Evolutionary conservation across 2,113 vertebrate species (phyloP).

Genomic region (Dipodomys ordii): DNA sequence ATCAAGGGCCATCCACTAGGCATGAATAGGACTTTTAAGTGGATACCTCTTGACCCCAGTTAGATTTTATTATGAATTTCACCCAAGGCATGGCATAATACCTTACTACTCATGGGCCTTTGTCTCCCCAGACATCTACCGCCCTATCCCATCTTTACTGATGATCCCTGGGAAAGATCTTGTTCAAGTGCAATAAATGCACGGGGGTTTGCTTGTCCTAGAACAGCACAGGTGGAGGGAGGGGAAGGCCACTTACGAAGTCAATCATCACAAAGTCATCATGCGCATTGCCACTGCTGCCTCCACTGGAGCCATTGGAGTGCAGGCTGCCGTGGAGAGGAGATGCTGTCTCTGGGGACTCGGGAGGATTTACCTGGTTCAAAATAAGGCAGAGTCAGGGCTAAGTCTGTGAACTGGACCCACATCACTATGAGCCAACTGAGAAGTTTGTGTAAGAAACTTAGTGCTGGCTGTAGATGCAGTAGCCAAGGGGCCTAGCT

Average conservation of each 20-base stretch:
- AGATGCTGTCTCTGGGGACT: conserved; percentile 92
- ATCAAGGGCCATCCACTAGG: not conserved
- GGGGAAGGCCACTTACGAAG: conserved; percentile 90
- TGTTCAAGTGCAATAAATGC: not conserved
- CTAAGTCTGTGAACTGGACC: not conserved
- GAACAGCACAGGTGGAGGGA: not conserved
- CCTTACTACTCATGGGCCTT: not conserved
- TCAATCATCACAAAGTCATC: conserved; percentile 99
- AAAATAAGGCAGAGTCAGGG: conserved; percentile 19
- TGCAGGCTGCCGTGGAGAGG: conserved; percentile 96
- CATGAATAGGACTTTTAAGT: not conserved
- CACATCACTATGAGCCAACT: not conserved
- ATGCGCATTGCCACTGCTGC: conserved; percentile 90
- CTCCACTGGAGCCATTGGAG: conserved; percentile 93
- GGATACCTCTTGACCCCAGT: not conserved
- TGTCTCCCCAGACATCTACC: not conserved
- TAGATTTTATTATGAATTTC: not conserved
- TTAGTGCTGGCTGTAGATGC: not conserved
- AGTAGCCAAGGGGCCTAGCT: not conserved
- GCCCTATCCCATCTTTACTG: not conserved
- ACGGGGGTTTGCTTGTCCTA: not conserved
- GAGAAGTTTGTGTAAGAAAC: not conserved
- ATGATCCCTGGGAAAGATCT: not conserved
- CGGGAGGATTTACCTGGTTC: conserved; percentile 94
- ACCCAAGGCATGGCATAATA: not conserved